phyloP scores from a whole-genome alignment of 2,113 vertebrate species.

The Hippopotamus amphibius region DNA sequence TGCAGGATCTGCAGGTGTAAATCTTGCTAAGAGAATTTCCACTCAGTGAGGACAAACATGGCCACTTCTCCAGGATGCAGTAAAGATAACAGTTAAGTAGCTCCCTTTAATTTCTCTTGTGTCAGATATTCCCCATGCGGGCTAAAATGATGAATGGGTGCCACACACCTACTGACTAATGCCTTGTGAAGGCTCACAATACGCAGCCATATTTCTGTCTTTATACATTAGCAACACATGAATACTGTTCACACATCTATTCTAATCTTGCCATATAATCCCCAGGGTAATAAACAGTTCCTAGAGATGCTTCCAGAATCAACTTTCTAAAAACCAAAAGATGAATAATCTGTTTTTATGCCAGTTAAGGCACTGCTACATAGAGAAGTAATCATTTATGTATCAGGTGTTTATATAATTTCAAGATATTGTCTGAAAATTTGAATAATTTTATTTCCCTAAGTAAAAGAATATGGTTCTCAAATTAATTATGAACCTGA shows the following conservation, averaged over 20 bases:
- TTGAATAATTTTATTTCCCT: neutral
- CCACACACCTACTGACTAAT: neutral
- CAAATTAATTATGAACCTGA: neutral
- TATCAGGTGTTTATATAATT: neutral
- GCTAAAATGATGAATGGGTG: neutral
- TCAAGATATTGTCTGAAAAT: slow-evolving; percentile 41
- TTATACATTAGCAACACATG: slow-evolving; percentile 43
- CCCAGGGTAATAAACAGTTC: slow-evolving; percentile 41
- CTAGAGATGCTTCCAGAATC: slow-evolving; percentile 33
- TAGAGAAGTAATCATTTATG: neutral
- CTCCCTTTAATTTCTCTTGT: neutral
- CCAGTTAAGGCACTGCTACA: neutral
- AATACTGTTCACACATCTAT: neutral
- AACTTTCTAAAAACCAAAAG: slow-evolving; percentile 43
- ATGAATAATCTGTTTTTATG: neutral
- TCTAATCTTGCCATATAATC: neutral
- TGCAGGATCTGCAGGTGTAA: neutral
- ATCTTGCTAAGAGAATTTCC: slow-evolving; percentile 12
- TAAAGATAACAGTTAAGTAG: neutral
- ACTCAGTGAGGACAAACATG: neutral
- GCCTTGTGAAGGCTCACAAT: slow-evolving; percentile 43
- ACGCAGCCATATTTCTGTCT: slow-evolving; percentile 53
- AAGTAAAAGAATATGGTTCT: neutral
- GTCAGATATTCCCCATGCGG: neutral
- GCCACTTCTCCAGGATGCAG: neutral